Evolutionary conservation across 1,140 invertebrate species (phyloP).

Genomic region (Mizuhopecten yessoensis): DNA sequence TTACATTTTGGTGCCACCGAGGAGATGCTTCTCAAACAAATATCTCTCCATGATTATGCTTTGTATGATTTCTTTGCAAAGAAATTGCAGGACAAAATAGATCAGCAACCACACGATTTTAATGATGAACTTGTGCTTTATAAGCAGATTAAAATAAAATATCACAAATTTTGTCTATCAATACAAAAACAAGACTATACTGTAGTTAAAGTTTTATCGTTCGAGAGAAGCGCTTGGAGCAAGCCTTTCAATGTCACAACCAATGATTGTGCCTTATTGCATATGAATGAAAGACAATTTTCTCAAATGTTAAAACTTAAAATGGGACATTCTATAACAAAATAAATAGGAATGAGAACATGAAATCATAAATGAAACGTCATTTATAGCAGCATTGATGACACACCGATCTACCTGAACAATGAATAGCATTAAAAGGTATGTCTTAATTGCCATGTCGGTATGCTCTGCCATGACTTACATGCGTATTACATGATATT

Average conservation of each 20-base stretch:
- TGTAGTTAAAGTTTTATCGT: background rate
- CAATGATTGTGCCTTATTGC: background rate
- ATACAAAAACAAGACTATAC: background rate
- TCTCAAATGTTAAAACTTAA: background rate
- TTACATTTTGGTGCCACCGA: constrained; percentile 14
- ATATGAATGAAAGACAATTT: background rate
- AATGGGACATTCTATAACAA: background rate
- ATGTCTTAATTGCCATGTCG: no score
- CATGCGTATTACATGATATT: no score
- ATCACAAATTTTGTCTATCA: constrained; percentile 58
- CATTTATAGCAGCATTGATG: no score
- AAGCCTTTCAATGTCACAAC: background rate
- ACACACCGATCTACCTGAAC: no score
- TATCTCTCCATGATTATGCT: constrained; percentile 59
- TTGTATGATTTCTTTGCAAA: constrained; percentile 65
- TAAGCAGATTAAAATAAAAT: constrained; percentile 50
- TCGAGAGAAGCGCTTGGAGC: background rate
- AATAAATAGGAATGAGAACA: no score
- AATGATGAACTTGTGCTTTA: constrained; percentile 57
- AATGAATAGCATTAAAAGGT: no score
- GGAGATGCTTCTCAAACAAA: constrained; percentile 45
- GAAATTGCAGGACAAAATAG: constrained; percentile 57
- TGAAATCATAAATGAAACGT: no score
- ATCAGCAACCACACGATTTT: constrained; percentile 53
- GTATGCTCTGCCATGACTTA: no score